Percentiles rank a stretch among this genome's conserved stretches.
Conservation (phyloP, 2,113 vertebrate genomes). For the Actenoides hombroni region DNA sequence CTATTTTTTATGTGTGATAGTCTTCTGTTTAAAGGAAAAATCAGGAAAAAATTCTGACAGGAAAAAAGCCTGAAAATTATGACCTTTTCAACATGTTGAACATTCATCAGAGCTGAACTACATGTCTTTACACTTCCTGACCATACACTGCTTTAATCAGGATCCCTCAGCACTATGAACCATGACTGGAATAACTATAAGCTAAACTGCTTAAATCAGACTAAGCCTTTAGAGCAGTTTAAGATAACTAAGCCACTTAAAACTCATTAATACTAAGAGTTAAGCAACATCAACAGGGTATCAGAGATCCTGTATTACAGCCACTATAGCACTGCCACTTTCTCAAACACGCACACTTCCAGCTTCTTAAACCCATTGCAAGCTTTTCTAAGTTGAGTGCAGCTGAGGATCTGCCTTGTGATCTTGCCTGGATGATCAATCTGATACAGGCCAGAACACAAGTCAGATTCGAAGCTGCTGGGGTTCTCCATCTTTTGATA, state of each 20-base stretch:
- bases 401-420: neutral
- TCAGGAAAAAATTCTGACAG: too few species aligned
- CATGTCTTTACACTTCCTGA: neutral
- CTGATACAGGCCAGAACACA: neutral
- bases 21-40: neutral
- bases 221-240: neutral
- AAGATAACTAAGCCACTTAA: slow-evolving; percentile 13
- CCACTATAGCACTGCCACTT: neutral
- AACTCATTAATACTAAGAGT: neutral
- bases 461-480: neutral
- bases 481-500: neutral
- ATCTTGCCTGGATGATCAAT: neutral
- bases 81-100: neutral
- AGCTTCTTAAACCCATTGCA: neutral
- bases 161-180: neutral
- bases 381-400: neutral
- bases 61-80: neutral
- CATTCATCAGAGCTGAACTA: neutral
- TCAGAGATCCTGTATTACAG: neutral
- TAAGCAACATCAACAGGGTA: neutral
- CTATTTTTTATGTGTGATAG: neutral
- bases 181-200: neutral
- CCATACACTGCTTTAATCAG: neutral
- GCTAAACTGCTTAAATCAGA: neutral
- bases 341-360: neutral